Evolutionary conservation across 2,113 vertebrate genomes (phyloP), one percentile per base, ranked within the genome.

Genomic region (Ciconia maguari): DNA sequence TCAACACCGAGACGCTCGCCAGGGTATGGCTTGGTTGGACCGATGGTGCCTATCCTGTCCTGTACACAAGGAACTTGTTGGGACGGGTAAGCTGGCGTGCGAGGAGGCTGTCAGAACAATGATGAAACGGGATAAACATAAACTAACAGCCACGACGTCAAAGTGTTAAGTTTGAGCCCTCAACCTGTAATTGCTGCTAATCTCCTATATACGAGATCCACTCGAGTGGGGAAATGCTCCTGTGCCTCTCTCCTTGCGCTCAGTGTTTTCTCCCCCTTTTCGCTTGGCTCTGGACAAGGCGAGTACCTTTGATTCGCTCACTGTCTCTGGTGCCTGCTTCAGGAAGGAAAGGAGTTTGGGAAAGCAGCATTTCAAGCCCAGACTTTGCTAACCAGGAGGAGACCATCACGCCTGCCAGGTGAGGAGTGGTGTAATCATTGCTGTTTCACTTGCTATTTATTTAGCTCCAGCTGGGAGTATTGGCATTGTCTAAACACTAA

Each of bases 1-100:
- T 55, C 42, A 27, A 3, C 38, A 19, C 4, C 1, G 3, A 57
- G 72, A 18, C 0, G 2, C 13, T 16, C 24, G 12, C 58, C 46
- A 21, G 34, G 34, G 34, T 2, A 19, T 1, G 16, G 74, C 75
- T 55, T 0, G 3, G 44, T 21, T 24, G 51, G 51, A 5, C 34
- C 25, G 41, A 5, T 2, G 32, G 58, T 44, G 38, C 42, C 42
- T 25, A 12, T 14, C 61, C 60, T 1, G 1, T 11, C n/a, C 65
- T 55, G n/a, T 32, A 24, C 54, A 24, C 14, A 17, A 10, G 19
- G 51, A 60, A 3, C 30, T 24, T 13, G 29, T 36, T 84, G 75
- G 57, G 83, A 69, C 13, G n/a, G 44, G 48, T 88, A 30, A 74
- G 55, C 57, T 70, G 46, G 52, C 25, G 26, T 42, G 86, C 21